Conservation (phyloP, 2,113 vertebrate genomes). For the Quiscalus mexicanus region DNA sequence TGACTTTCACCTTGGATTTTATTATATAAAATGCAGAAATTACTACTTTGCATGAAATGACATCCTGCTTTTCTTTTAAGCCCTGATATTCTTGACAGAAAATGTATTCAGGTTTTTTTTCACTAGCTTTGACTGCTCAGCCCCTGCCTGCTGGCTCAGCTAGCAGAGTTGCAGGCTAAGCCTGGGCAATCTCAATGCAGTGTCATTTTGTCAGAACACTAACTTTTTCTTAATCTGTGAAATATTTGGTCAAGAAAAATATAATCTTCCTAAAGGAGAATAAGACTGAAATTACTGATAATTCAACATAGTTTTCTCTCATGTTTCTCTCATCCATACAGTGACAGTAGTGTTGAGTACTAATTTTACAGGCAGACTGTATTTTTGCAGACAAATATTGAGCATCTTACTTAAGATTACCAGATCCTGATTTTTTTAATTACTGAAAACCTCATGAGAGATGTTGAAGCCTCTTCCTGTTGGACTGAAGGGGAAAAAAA, state of each 20-base stretch:
- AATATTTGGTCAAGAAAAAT: not conserved
- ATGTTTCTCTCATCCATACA: not conserved
- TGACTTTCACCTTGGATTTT: conserved; percentile 4
- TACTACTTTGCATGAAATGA: not conserved
- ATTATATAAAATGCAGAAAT: not conserved
- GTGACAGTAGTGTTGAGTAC: not conserved
- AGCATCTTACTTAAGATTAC: not conserved
- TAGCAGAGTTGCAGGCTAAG: not conserved
- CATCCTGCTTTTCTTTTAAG: not conserved
- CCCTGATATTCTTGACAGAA: not conserved
- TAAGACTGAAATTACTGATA: not conserved
- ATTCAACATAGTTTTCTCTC: not conserved
- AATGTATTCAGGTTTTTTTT: not conserved
- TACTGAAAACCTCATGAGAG: not conserved
- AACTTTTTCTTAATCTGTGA: not conserved
- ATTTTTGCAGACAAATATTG: not conserved
- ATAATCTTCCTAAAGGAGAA: not conserved
- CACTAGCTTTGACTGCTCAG: not conserved
- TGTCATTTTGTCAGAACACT: not conserved
- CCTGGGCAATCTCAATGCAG: not conserved
- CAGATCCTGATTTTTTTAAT: not conserved
- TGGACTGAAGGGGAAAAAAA: not conserved
- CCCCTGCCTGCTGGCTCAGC: not conserved
- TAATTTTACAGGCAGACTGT: not conserved
- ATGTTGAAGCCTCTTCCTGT: not conserved